Evolutionary conservation across 2,888 invertebrate genomes (phyloP).

Genomic region (Diachrysia chrysitis): DNA sequence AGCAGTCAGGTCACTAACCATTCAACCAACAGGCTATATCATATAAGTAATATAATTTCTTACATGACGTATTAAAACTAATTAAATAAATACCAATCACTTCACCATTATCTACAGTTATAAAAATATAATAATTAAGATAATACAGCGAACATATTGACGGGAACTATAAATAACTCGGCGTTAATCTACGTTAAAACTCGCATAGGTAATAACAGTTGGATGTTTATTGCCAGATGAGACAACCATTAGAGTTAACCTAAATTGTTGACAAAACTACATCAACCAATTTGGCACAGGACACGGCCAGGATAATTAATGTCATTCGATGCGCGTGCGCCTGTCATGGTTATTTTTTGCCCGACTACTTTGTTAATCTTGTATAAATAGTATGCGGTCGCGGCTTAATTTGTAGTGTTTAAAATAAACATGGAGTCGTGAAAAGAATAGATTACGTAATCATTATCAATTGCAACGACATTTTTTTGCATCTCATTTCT

Average conservation of each 20-base stretch:
- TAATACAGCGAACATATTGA: background rate
- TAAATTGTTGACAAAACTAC: constrained; percentile 64
- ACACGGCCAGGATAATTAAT: constrained; percentile 69
- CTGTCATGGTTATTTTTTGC: constrained; percentile 59
- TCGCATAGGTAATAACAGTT: constrained; percentile 30
- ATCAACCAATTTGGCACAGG: constrained; percentile 69
- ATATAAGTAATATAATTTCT: background rate
- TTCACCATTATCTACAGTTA: background rate
- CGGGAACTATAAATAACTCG: background rate
- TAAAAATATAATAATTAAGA: background rate
- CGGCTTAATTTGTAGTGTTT: background rate
- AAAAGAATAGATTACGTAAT: background rate
- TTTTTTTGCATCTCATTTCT: no score
- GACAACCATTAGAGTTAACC: constrained; percentile 57
- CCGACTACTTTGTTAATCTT: constrained; percentile 26
- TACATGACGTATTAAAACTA: background rate
- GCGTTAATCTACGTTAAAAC: constrained; percentile 20
- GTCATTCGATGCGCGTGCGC: constrained; percentile 60
- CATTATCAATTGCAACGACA: no score
- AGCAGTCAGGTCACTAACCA: no score
- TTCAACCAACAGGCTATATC: no score
- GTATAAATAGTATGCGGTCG: constrained; percentile 26
- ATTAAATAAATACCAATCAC: background rate
- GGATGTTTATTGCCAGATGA: constrained; percentile 40
- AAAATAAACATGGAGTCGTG: background rate